phyloP scores from a whole-genome alignment of 2,797 vertebrate genomes.

The Delichon dasypus region DNA sequence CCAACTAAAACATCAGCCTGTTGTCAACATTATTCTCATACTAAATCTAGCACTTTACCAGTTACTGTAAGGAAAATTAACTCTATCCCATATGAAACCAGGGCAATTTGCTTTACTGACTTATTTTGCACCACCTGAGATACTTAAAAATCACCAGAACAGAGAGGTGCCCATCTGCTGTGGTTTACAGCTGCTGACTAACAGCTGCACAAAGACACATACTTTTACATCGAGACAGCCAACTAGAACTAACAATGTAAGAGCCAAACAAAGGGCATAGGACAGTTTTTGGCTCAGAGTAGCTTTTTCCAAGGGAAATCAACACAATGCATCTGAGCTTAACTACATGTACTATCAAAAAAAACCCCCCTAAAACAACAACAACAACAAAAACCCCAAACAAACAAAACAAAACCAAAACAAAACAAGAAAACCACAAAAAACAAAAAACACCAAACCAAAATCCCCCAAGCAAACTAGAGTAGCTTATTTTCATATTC shows the following conservation, averaged over 20 bases:
- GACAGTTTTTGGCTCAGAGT: not conserved
- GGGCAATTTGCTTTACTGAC: not conserved
- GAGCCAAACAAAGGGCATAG: not conserved
- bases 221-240: not conserved
- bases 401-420: too few relatives aligned
- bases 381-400: too few relatives aligned
- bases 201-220: not conserved
- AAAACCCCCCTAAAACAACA: too few relatives aligned
- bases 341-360: not conserved
- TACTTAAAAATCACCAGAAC: not conserved
- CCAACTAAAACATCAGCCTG: not conserved
- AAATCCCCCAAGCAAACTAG: not conserved
- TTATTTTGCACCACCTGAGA: not conserved
- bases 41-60: not conserved
- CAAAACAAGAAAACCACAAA: too few relatives aligned
- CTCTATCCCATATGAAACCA: not conserved
- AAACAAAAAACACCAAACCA: too few relatives aligned
- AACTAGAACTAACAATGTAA: not conserved
- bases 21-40: not conserved
- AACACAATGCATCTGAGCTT: not conserved
- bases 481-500: not conserved
- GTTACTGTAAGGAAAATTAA: not conserved
- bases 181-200: not conserved
- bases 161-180: not conserved
- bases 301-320: not conserved